Base-by-base conservation (phyloP, 2,113 vertebrate genomes). In the Tetrax tetrax region DNA sequence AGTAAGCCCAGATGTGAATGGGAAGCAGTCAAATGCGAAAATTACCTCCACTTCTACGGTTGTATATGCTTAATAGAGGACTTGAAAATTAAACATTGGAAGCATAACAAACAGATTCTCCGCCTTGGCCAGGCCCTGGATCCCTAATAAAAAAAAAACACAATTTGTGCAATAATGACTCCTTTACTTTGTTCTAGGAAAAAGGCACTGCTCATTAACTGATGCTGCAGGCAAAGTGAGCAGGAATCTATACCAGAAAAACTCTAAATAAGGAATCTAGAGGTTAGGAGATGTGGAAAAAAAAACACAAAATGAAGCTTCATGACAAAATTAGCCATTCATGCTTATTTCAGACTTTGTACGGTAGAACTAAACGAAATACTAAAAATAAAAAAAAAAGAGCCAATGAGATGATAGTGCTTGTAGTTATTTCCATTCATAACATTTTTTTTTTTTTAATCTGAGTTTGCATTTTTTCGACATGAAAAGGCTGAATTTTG, bases 371-470 rank as follows among this genome's bases (percentile, higher is more conserved):
- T 41, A 15, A 38, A 57, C 12, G 38, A 50, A 77, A 28, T 1
- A 37, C 3, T 5, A 54, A 68, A 74, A 82, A 6, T 0, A 15
- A 12, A 64, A 28, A 28, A 29, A 53, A 78, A 17, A 1, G 0
- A 92, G 2, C 5, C 6, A 66, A 3, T 41, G 14, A 90, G 2
- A 64, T 56, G 7, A 1, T 10, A 47, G 3, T n/a, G 9, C 4
- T 69, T 74, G 1, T 4, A 35, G 9, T 25, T 75, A 38, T 53
- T 72, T n/a, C 10, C 10, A 8, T 31, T 61, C 5, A 25, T 61
- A 76, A 37, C 4, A 9, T 0, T 1, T 87, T 78, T 87, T 43
- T 0, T 1, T 87, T 78, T 87, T 43, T 23, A 47, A 38, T 41
- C 12, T 54, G 16, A 35, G 4, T 43, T 63, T 71, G 2, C 4